Evolutionary conservation across 1,140 invertebrate genomes (phyloP), one percentile per base, ranked within the genome.

Genomic region (Monomorium pharaonis): DNA sequence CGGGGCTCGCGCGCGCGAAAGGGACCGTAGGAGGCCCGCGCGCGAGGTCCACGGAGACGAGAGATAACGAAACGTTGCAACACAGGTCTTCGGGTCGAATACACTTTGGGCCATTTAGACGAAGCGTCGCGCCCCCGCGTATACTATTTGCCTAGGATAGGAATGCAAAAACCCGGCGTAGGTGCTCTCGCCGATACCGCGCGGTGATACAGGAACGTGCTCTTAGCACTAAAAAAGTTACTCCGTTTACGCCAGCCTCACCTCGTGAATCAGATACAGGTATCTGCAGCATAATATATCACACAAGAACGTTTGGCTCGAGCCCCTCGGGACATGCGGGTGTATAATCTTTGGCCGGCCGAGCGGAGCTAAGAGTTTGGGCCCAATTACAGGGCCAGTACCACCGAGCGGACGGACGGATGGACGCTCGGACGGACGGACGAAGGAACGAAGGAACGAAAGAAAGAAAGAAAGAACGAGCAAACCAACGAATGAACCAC

Each of bases 361-460:
- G 93, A 94, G 92, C 91, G 91, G 90, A 92, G 92, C 93, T 93
- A 92, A 92, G 89, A 94, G 93, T 94, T 95, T 93, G 93, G 94
- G 92, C 93, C 94, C 94, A 95, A 95, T 95, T 95, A 95, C 94
- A 95, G 94, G 94, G 95, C 94, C 93, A 95, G 94, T 94, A 95
- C 93, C 92, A 94, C 92, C 93, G 94, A 95, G 92, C 93, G 91
- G 93, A 94, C 94, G 75, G 49, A 90, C 80, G 80, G 62, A 86
- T 14, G 42, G 21, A 83, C 86, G 85, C 18, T 85, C 16, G 76
- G 37, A 88, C 72, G 62, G 4, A 83, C 54, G 69, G 16, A 89
- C 62, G 76, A 21, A 87, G 44, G 86, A 56, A 89, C n/a, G 70
- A 56, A 88, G 6, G 75, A 69, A 87, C 24, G 49, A 69, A 78